Evolutionary conservation across 2,888 invertebrate species (phyloP).

Genomic region (Volucella bombylans): DNA sequence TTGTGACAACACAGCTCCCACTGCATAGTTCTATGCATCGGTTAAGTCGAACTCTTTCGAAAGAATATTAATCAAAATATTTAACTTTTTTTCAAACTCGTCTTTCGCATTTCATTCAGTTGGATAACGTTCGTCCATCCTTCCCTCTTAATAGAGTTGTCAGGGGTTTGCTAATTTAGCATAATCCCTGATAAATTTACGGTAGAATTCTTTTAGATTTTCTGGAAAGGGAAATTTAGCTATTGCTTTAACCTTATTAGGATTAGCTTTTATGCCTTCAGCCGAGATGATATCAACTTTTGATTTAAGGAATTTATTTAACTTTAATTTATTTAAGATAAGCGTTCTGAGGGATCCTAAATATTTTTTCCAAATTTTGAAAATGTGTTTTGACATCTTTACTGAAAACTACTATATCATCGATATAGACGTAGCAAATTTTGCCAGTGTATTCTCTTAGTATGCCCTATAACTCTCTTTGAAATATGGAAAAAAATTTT

Average conservation of each 20-base stretch:
- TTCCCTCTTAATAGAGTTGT: neutral
- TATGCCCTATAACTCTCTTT: constrained; percentile 49
- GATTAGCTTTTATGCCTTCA: constrained; percentile 63
- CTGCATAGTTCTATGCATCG: no score
- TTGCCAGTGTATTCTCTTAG: constrained; percentile 43
- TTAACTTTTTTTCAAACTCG: constrained; percentile 18
- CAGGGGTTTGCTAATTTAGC: constrained; percentile 6
- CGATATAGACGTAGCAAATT: constrained; percentile 42
- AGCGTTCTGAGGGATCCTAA: constrained; percentile 42
- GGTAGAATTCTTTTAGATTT: constrained; percentile 20
- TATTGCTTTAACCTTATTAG: neutral
- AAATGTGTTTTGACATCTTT: constrained; percentile 30
- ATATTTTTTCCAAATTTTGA: constrained; percentile 12
- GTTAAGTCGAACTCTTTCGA: constrained; percentile 35
- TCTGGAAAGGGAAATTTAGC: neutral
- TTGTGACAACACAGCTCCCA: neutral
- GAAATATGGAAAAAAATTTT: constrained; percentile 55
- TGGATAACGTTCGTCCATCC: neutral
- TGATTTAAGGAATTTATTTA: constrained; percentile 33
- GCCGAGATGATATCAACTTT: constrained; percentile 74
- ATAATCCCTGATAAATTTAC: constrained; percentile 29
- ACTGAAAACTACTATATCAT: constrained; percentile 47
- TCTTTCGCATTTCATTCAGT: neutral
- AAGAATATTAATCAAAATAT: constrained; percentile 10
- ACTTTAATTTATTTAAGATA: constrained; percentile 69